A percentile compares a stretch with the other conserved stretches of the same genome.
These are phyloP conservation scores for Hyla sarda DNA, from an alignment of 2,113 vertebrate genomes.

Conservation along the genomic window DNA sequence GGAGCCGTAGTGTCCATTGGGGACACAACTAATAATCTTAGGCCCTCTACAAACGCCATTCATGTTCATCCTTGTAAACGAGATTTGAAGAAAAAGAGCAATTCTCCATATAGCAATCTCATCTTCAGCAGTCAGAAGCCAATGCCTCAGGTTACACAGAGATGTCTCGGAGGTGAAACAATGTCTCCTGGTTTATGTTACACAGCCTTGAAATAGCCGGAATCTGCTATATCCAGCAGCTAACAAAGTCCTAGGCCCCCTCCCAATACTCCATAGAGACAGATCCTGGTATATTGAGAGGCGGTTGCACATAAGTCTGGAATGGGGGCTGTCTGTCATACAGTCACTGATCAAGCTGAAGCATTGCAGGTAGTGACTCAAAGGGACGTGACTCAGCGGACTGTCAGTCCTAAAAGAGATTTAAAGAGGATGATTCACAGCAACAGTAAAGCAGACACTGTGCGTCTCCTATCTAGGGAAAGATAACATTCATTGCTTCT, in stretches of 20 bases:
- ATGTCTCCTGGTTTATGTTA: slow-evolving; percentile 36
- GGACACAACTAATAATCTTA: no score
- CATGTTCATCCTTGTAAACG: no score
- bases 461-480: slow-evolving; percentile 7
- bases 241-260: not conserved
- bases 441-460: not conserved
- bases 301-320: not conserved
- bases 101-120: not conserved
- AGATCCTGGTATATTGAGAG: not conserved
- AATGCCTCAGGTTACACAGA: not conserved
- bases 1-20: no score
- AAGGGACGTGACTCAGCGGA: slow-evolving; percentile 26
- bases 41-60: no score
- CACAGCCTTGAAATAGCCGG: slow-evolving; percentile 33
- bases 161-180: slow-evolving; percentile 8
- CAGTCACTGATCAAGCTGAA: slow-evolving; percentile 24
- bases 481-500: slow-evolving; percentile 9
- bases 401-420: not conserved
- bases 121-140: not conserved
- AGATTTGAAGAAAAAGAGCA: no score
- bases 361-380: slow-evolving; percentile 41
- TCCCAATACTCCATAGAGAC: not conserved
- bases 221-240: not conserved
- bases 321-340: not conserved
- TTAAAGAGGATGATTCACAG: slow-evolving; percentile 11